Base-by-base conservation (phyloP, 2,113 vertebrate genomes). In the Patagioenas fasciata region DNA sequence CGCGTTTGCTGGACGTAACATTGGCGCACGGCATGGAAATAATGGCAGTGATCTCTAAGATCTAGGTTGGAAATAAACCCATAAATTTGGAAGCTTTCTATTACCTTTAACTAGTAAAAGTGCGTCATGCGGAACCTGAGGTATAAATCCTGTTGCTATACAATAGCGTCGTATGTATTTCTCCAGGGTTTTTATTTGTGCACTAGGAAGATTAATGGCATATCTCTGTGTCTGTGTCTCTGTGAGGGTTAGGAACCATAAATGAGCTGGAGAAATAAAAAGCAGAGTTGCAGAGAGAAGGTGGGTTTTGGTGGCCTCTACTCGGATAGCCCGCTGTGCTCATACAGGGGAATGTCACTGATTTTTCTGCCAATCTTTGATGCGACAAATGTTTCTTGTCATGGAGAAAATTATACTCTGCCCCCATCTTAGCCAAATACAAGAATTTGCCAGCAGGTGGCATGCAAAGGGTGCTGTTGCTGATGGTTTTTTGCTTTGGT, bases 381-480 rank as follows among this genome's bases (percentile, higher is more conserved):
- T 31, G 7, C 2, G 5, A 4, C 5, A 10, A 83, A 15, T 8
- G 42, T 15, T 5, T 69, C 82, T 83, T 57, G 36, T 13, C 40
- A 18, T 0, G 1, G n/a, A n/a, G 58, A 85, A 81, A 80, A 57
- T 7, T 25, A 42, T 11, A 21, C 71, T 87, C 15, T 95, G 70
- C 67, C 78, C 78, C 53, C n/a, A 31, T 65, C 50, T 54, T 48
- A 36, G 83, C 87, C 86, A 74, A 51, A 65, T 96, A 38, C 93
- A 95, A 71, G 62, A 38, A 11, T 47, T 87, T 96, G 85, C 96
- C 97, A 97, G 96, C 95, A 97, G 97, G 91, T 97, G 96, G 97
- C 97, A 97, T 74, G 92, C 95, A 95, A 91, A 96, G 94, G 97
- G 96, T 95, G 84, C 64, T 53, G 3, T 93, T 95, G 85, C 77